Evolutionary conservation across 1,140 invertebrate genomes (phyloP).

Genomic region (Vanessa tameamea): DNA sequence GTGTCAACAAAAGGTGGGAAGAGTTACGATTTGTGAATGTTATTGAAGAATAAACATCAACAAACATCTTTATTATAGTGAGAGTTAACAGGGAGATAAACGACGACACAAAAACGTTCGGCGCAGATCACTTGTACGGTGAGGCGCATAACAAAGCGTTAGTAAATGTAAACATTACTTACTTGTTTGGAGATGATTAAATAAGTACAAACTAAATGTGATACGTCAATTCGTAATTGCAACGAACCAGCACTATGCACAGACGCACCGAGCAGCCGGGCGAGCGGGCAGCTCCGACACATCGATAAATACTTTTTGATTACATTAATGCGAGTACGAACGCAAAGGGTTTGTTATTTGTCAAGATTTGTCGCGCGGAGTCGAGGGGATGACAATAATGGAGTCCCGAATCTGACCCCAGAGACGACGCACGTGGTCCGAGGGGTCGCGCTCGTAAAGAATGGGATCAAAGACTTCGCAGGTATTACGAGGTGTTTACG

Average conservation of each 20-base stretch:
- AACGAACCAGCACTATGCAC: conserved; percentile 31
- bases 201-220: conserved; percentile 24
- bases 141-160: not conserved
- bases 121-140: not conserved
- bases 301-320: conserved; percentile 2
- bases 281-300: conserved; percentile 10
- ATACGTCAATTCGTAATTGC: conserved; percentile 20
- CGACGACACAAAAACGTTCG: no score
- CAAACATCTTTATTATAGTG: not conserved
- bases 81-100: not conserved
- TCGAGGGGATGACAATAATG: conserved; percentile 17
- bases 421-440: conserved; percentile 14
- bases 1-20: conserved; percentile 33
- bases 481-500: conserved; percentile 5
- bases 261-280: conserved; percentile 20
- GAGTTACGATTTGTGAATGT: conserved; percentile 20
- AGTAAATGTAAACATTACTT: conserved; percentile 36
- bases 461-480: conserved; percentile 9
- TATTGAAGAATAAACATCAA: conserved; percentile 20
- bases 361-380: conserved; percentile 16
- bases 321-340: conserved; percentile 8
- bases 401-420: conserved; percentile 13
- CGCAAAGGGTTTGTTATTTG: conserved; percentile 16
- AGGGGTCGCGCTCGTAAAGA: conserved; percentile 12
- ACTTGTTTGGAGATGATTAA: conserved; percentile 34